A percentile compares a stretch with the other conserved stretches of the same genome.
phyloP scores from a whole-genome alignment of 2,797 vertebrate species.

The Gymnoscopelus microlampas region DNA sequence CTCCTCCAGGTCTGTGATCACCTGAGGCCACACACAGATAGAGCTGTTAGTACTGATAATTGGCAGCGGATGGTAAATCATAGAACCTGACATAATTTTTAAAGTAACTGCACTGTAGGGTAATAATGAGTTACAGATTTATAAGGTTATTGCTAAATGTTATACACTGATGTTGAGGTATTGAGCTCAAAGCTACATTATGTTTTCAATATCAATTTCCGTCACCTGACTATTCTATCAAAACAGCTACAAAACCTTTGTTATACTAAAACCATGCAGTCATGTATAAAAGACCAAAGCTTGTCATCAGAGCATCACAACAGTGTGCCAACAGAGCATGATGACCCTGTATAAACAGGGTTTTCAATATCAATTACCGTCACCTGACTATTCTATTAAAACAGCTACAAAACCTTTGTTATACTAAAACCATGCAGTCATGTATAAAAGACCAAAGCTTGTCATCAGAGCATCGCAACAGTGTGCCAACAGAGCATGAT shows the following conservation, averaged over 20 bases:
- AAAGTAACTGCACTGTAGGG: background rate
- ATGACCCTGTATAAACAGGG: background rate
- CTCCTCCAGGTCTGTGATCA: slow-evolving; percentile 98
- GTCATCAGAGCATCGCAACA: background rate
- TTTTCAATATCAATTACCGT: too few relatives aligned
- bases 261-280: background rate
- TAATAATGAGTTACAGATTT: slow-evolving; percentile 1
- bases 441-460: background rate
- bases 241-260: background rate
- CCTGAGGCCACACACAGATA: slow-evolving; percentile 77
- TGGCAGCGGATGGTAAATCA: slow-evolving; percentile 14
- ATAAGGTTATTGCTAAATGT: slow-evolving; percentile 2
- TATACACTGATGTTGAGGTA: background rate
- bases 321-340: background rate
- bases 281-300: background rate
- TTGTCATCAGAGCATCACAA: background rate
- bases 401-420: too few relatives aligned
- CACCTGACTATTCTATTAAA: too few relatives aligned
- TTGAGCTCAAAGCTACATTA: background rate
- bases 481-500: background rate
- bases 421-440: background rate
- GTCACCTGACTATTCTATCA: background rate
- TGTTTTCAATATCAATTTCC: too few relatives aligned
- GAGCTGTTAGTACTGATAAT: slow-evolving; percentile 6
- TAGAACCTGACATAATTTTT: background rate